phyloP scores from a whole-genome alignment of 2,797 vertebrate species.

The Numenius phaeopus region DNA sequence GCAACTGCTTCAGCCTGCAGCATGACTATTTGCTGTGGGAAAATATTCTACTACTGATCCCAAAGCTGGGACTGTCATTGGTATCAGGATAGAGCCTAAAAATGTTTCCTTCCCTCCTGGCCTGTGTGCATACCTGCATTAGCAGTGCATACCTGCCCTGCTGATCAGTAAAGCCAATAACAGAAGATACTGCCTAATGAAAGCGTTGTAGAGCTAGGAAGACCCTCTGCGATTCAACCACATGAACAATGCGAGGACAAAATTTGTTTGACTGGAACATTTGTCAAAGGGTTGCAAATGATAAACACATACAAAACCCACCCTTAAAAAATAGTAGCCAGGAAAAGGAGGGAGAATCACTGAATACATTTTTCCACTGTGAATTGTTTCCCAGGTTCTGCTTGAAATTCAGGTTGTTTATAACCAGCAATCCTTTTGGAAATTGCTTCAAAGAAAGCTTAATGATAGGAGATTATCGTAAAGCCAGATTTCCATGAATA shows the following conservation, averaged over 20 bases:
- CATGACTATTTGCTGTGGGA: neutral
- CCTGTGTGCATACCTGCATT: neutral
- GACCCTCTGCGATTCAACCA: neutral
- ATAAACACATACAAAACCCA: constrained; percentile 27
- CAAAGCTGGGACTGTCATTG: neutral
- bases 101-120: neutral
- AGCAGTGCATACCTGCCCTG: neutral
- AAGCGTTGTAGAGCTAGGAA: neutral
- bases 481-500: constrained; percentile 30
- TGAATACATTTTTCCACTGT: neutral
- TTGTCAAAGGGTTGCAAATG: constrained; percentile 26
- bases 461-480: neutral
- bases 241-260: neutral
- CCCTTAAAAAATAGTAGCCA: neutral
- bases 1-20: neutral
- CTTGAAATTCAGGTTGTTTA: constrained; percentile 35
- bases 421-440: constrained; percentile 24
- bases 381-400: constrained; percentile 11
- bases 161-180: neutral
- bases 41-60: neutral
- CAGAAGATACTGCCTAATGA: neutral
- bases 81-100: neutral
- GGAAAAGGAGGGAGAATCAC: neutral
- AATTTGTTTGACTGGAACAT: constrained; percentile 6
- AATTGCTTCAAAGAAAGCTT: constrained; percentile 33